Percentiles rank a stretch among this genome's conserved stretches.
Evolutionary conservation across 2,797 vertebrate genomes (phyloP).

Genomic region (Lepilemur ruficaudatus): DNA sequence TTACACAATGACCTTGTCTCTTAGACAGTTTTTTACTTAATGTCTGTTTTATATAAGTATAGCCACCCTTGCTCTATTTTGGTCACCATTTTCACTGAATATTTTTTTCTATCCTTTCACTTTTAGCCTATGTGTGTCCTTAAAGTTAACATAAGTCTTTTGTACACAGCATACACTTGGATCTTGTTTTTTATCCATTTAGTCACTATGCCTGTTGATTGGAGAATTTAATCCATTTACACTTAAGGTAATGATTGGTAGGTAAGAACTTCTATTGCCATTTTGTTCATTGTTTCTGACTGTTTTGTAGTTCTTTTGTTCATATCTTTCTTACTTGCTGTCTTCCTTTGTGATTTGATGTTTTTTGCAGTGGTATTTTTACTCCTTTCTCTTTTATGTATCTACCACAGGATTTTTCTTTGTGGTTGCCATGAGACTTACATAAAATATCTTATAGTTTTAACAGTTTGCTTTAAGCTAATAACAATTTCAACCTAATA

Average conservation of each 20-base stretch:
- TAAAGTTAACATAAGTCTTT: neutral
- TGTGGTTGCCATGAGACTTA: neutral
- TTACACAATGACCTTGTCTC: neutral
- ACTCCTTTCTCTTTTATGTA: neutral
- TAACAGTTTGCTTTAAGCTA: too few species aligned
- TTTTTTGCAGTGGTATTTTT: neutral
- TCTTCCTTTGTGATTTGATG: neutral
- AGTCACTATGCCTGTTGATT: neutral
- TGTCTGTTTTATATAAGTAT: neutral
- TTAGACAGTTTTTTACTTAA: neutral
- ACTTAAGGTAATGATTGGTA: neutral
- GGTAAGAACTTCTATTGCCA: neutral
- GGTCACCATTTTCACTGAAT: neutral
- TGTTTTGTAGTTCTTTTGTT: neutral
- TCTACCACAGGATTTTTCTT: neutral
- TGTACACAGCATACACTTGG: neutral
- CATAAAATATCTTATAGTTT: neutral
- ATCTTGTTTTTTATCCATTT: neutral
- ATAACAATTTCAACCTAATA: too few species aligned
- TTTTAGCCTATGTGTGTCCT: neutral
- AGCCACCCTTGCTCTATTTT: neutral
- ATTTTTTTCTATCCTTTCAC: neutral
- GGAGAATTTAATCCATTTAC: neutral
- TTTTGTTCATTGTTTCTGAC: neutral
- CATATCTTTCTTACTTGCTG: neutral